Percentiles rank a stretch among this genome's conserved stretches.
Conservation (phyloP, 2,113 vertebrate species). For the Terrapene triunguis region DNA sequence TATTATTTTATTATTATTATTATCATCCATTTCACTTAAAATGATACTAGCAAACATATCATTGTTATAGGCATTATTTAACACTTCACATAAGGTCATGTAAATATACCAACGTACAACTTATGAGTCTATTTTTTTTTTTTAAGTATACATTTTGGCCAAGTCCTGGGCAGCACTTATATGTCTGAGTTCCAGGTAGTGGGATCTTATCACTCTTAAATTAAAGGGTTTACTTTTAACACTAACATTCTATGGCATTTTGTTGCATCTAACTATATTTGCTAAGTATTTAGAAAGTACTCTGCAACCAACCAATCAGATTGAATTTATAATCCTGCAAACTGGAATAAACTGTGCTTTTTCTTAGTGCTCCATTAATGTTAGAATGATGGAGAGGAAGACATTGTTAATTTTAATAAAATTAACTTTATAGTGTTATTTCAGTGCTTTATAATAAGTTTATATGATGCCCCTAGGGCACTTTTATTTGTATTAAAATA, state of each 20-base stretch:
- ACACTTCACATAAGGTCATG: not conserved
- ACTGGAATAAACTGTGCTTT: not conserved
- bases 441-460: conserved; percentile 44
- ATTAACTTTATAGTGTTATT: conserved; percentile 58
- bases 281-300: conserved; percentile 17
- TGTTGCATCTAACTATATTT: not conserved
- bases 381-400: not conserved
- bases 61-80: not conserved
- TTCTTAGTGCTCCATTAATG: conserved; percentile 1
- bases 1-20: not conserved
- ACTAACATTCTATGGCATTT: not conserved
- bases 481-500: conserved; percentile 32
- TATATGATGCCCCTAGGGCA: conserved; percentile 21
- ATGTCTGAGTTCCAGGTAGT: not conserved
- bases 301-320: not conserved
- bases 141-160: not conserved
- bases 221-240: not conserved
- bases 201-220: not conserved
- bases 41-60: not conserved
- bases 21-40: not conserved
- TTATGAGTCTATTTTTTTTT: not conserved
- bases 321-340: conserved; percentile 6
- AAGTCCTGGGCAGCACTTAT: not conserved
- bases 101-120: not conserved
- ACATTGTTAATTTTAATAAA: conserved; percentile 64